Percentiles rank a stretch among this genome's conserved stretches.
Conservation (phyloP, 2,888 invertebrate genomes). For the Ennomos erosarius region DNA sequence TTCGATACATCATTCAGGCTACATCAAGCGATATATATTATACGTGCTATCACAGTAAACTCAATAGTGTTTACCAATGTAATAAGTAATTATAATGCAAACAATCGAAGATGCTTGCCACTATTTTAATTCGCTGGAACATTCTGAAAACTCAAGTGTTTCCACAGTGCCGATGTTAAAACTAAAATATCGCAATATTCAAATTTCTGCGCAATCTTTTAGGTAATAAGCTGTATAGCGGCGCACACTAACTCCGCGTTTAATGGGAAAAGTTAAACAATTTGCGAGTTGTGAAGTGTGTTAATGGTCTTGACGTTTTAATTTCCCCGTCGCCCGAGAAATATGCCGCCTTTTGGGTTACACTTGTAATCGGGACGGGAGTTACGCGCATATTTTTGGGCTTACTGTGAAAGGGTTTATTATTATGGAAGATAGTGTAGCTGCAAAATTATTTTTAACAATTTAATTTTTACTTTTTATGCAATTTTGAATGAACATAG, state of each 20-base stretch:
- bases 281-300: constrained; percentile 62
- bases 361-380: constrained; percentile 9
- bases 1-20: too few relatives aligned
- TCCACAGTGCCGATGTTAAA: constrained; percentile 9
- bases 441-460: too few relatives aligned
- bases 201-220: constrained; percentile 38
- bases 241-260: constrained; percentile 47
- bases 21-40: too few relatives aligned
- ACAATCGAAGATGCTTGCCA: too few relatives aligned
- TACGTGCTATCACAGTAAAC: too few relatives aligned
- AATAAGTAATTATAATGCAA: too few relatives aligned
- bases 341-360: constrained; percentile 37
- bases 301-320: constrained; percentile 71
- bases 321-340: constrained; percentile 52
- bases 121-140: too few relatives aligned
- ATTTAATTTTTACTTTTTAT: too few relatives aligned
- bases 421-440: too few relatives aligned
- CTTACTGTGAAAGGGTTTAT: not conserved
- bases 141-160: not conserved
- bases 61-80: too few relatives aligned
- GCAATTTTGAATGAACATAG: too few relatives aligned
- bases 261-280: constrained; percentile 73
- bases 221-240: constrained; percentile 53
- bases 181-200: constrained; percentile 22
- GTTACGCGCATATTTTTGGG: constrained; percentile 4